Evolutionary conservation across 2,113 vertebrate genomes (phyloP).

Genomic region (Ptyas mucosa): DNA sequence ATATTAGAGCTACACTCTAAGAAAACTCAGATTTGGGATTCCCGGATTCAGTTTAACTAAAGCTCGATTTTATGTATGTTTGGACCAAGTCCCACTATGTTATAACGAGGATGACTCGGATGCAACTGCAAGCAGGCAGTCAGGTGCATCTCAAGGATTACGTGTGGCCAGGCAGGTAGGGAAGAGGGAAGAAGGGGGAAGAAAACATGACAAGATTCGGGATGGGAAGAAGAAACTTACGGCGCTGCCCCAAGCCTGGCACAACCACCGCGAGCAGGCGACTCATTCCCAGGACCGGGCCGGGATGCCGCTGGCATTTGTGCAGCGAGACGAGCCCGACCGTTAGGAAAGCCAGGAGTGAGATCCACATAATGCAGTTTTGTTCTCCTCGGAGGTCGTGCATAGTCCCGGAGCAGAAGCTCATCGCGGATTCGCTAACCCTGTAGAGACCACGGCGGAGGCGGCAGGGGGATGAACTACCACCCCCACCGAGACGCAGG

Average conservation of each 20-base stretch:
- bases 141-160: not conserved
- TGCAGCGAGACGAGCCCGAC: conserved; percentile 61
- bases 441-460: conserved; percentile 14
- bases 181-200: not conserved
- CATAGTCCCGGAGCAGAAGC: conserved; percentile 13
- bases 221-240: conserved; percentile 63
- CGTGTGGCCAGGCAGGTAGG: not conserved
- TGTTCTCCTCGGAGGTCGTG: conserved; percentile 11
- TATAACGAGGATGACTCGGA: not conserved
- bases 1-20: not conserved
- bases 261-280: conserved; percentile 61
- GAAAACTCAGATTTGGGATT: not conserved
- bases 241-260: conserved; percentile 64
- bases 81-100: not conserved
- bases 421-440: not conserved
- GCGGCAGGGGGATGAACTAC: not conserved
- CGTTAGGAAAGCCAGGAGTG: conserved; percentile 58
- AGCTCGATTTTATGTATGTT: no score
- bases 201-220: not conserved
- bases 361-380: conserved; percentile 63
- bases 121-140: not conserved
- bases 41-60: not conserved
- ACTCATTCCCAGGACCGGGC: conserved; percentile 56
- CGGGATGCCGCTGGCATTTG: conserved; percentile 64
- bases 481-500: conserved; percentile 4